Evolutionary conservation across 2,888 invertebrate genomes (phyloP).

Genomic region (Aelia acuminata): DNA sequence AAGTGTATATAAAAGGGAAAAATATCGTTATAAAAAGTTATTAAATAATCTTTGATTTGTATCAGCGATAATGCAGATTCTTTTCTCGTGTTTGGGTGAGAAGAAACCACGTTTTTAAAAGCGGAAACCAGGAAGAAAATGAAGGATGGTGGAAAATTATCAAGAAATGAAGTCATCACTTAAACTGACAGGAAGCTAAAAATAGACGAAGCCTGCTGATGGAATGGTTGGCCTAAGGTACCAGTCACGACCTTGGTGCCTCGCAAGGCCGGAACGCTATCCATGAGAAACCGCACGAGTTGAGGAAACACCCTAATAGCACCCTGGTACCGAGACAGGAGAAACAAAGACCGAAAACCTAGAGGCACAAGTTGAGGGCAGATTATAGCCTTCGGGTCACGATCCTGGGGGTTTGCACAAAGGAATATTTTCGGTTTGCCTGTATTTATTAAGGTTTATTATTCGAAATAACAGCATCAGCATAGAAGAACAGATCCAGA

Average conservation of each 20-base stretch:
- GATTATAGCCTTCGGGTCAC: background rate
- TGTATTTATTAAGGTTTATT: background rate
- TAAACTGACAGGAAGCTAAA: background rate
- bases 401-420: background rate
- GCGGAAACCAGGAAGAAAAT: background rate
- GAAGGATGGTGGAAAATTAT: background rate
- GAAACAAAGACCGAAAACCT: background rate
- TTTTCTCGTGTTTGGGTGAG: background rate
- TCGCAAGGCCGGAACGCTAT: background rate
- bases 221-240: background rate
- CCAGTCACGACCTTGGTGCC: background rate
- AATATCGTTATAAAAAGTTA: no score
- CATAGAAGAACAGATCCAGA: background rate
- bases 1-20: no score
- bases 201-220: background rate
- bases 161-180: background rate
- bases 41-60: no score
- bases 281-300: constrained; percentile 39
- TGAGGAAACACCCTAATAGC: background rate
- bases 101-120: background rate
- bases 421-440: background rate
- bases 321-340: background rate
- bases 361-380: background rate
- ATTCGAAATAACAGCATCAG: background rate
- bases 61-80: no score